Conservation (phyloP, 2,113 vertebrate species). For the Pseudorhombus dupliciocellatus region DNA sequence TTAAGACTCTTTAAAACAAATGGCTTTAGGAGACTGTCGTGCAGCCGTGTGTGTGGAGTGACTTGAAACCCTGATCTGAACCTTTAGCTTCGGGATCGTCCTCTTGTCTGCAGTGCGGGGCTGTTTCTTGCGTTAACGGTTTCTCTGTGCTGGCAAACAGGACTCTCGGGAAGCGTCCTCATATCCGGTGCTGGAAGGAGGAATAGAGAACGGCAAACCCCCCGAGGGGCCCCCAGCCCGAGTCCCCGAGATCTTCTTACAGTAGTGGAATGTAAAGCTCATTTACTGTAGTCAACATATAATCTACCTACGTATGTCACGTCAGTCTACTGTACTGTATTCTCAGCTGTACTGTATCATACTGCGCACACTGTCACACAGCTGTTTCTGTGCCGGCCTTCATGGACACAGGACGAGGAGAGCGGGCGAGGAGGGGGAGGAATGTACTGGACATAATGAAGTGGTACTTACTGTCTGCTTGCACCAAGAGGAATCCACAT, state of each 20-base stretch:
- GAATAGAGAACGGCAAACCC: constrained; percentile 16
- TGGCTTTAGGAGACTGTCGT: constrained; percentile 40
- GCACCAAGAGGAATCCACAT: constrained; percentile 66
- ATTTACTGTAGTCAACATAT: constrained; percentile 77
- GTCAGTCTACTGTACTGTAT: constrained; percentile 75
- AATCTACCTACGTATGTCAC: constrained; percentile 73
- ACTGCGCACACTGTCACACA: constrained; percentile 72
- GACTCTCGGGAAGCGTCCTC: constrained; percentile 52
- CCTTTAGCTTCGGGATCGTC: constrained; percentile 31
- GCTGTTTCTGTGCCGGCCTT: constrained; percentile 65
- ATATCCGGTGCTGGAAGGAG: constrained; percentile 44
- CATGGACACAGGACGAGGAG: constrained; percentile 39
- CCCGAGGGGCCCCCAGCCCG: constrained; percentile 9
- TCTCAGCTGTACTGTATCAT: constrained; percentile 72
- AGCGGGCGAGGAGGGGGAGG: constrained; percentile 45
- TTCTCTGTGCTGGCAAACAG: constrained; percentile 43
- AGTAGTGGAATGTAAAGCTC: constrained; percentile 80
- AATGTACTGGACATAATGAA: constrained; percentile 76
- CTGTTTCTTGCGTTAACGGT: constrained; percentile 36
- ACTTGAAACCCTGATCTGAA: constrained; percentile 48
- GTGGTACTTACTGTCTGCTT: constrained; percentile 69
- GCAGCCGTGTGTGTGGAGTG: constrained; percentile 43
- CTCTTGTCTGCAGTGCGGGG: constrained; percentile 33
- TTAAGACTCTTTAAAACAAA: constrained; percentile 28
- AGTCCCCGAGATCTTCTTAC: constrained; percentile 68